These are phyloP conservation scores for Gila robusta DNA, from an alignment of 2,797 vertebrate genomes.

Conservation along the genomic window DNA sequence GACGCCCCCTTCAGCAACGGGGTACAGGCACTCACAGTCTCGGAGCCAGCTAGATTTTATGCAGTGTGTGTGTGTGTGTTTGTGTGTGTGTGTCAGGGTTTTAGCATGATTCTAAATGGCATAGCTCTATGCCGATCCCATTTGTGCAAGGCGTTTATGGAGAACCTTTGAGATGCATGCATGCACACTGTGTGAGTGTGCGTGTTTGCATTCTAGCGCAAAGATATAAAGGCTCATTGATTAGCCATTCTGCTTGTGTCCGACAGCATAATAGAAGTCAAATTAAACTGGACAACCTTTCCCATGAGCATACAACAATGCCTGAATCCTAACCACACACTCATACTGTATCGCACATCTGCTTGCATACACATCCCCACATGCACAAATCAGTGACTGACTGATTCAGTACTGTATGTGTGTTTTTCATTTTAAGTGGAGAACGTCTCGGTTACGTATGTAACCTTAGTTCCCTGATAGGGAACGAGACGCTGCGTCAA, in stretches of 20 bases:
- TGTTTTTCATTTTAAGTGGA: conserved; percentile 27
- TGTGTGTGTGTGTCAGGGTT: conserved; percentile 10
- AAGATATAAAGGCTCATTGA: conserved; percentile 64
- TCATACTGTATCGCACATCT: conserved; percentile 9
- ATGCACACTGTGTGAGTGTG: neutral
- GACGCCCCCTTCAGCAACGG: conserved; percentile 59
- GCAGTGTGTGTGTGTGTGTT: conserved; percentile 28
- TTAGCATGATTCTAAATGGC: conserved; percentile 10
- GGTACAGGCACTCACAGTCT: conserved; percentile 38
- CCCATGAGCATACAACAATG: conserved; percentile 55
- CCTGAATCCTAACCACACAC: conserved; percentile 41
- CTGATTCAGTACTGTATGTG: neutral
- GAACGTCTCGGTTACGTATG: too few relatives aligned
- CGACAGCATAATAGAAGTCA: conserved; percentile 64
- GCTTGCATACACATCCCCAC: conserved; percentile 10
- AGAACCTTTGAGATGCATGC: neutral
- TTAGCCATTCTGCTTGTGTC: conserved; percentile 62
- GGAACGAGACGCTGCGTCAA: too few relatives aligned
- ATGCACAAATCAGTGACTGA: conserved; percentile 16
- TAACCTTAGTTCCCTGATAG: too few relatives aligned
- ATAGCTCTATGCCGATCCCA: neutral
- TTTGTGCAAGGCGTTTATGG: conserved; percentile 1
- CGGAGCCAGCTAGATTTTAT: conserved; percentile 49
- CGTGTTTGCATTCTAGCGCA: conserved; percentile 31
- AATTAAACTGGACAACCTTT: conserved; percentile 58